phyloP scores from a whole-genome alignment of 2,888 invertebrate species.

The Cordilura impudica region DNA sequence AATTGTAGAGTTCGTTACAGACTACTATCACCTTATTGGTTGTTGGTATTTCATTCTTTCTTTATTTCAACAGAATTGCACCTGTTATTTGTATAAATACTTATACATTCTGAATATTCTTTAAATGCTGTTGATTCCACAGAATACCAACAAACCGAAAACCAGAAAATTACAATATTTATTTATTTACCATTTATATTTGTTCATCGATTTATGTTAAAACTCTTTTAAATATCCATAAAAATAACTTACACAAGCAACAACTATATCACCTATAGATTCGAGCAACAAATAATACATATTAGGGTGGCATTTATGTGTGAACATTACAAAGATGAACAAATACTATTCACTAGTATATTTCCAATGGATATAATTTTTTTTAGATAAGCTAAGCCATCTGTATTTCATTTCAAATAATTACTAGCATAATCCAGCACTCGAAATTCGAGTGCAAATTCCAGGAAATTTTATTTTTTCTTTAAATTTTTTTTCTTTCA shows the following conservation, averaged over 20 bases:
- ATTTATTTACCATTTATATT: conserved; percentile 9
- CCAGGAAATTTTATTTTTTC: too few species aligned
- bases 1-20: too few species aligned
- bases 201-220: conserved; percentile 16
- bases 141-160: not conserved
- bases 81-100: conserved; percentile 26
- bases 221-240: conserved; percentile 54
- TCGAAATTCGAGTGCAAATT: too few species aligned
- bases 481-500: too few species aligned
- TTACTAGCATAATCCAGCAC: too few species aligned
- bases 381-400: too few species aligned
- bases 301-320: not conserved
- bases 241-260: conserved; percentile 28
- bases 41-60: too few species aligned
- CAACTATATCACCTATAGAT: not conserved
- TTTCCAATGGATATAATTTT: not conserved
- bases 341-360: not conserved
- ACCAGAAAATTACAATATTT: not conserved
- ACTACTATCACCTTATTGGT: too few species aligned
- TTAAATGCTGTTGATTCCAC: conserved; percentile 23
- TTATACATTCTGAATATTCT: not conserved
- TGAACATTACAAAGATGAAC: not conserved
- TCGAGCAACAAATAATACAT: not conserved
- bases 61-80: conserved; percentile 23
- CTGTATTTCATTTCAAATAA: too few species aligned